Evolutionary conservation across 64 coral and sea anemone species (phyloP), one percentile per base, ranked within the genome.

Genomic region (Trachythela sp.): DNA sequence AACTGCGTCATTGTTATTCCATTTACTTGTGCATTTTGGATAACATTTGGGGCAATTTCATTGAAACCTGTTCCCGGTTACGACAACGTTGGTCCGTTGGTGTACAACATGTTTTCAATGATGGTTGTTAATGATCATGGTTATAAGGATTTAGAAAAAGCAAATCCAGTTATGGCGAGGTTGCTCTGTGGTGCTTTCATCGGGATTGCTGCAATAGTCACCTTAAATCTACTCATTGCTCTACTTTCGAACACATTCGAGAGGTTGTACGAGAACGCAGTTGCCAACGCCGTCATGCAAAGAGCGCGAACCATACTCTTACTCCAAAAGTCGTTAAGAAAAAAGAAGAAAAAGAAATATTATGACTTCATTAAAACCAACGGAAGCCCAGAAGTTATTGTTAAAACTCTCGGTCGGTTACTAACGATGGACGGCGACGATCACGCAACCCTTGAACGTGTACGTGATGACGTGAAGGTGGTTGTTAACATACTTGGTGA

Each of bases 11-110:
- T 80, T 29, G 31, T 80, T 37, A 18, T 80, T 9, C 75, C 75
- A 37, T 80, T 80, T 80, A 80, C 75, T 37, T 80, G 75, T 37
- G 75, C 75, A 35, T 80, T 80, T 37, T 80, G 75, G 75, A 80
- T 80, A 9, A 80, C 75, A 39, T 80, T 80, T 80, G 75, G 75
- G 13, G 75, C 75, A 80, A 80, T 80, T 36, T 80, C 75, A 34
- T 22, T 30, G 30, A 80, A n/a, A 35, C 75, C 75, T 34, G 75
- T 80, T 22, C 13, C 31, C 4, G 75, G 75, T 20, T 80, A 80
- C 30, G 75, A 80, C 30, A 80, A 36, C 37, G 75, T 80, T 80
- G 75, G 33, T 6, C 75, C 75, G 11, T 30, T 80, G 31, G 13
- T 80, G 13, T 80, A 80, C 75, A 80, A 80, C 30, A 36, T 80